Conservation (phyloP, 2,797 vertebrate genomes). For the Dicrostonyx torquatus region DNA sequence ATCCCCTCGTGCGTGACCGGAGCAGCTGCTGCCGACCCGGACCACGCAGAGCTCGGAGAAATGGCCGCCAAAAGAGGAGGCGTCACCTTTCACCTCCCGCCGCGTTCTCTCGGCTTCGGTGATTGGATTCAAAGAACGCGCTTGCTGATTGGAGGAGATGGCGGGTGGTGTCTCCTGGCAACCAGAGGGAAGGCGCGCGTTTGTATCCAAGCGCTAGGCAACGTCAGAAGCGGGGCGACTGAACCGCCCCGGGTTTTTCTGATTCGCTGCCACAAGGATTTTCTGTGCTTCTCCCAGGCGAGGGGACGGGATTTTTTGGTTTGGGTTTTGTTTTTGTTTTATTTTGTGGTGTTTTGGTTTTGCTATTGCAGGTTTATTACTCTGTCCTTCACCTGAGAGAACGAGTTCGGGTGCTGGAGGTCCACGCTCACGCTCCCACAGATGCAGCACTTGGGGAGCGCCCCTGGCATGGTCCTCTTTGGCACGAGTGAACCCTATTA, state of each 20-base stretch:
- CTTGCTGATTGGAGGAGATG: constrained; percentile 65
- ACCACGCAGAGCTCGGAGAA: constrained; percentile 15
- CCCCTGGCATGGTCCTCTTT: background rate
- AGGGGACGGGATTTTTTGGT: background rate
- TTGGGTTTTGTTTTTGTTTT: too few species aligned
- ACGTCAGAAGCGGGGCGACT: accelerated
- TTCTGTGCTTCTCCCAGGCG: background rate
- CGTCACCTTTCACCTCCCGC: constrained; percentile 62
- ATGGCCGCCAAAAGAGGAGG: constrained; percentile 74
- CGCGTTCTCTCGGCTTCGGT: background rate
- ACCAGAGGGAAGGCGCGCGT: accelerated
- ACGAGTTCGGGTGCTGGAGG: background rate
- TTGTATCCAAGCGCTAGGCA: accelerated
- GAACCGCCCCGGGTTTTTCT: accelerated
- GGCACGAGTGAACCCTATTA: background rate
- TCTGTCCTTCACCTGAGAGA: background rate
- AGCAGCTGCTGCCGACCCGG: accelerated
- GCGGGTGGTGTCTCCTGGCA: accelerated
- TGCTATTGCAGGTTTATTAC: background rate
- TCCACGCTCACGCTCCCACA: background rate
- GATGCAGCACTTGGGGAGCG: background rate
- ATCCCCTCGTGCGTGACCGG: background rate
- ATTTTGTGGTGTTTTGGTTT: background rate
- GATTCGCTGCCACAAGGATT: background rate
- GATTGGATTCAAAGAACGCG: constrained; percentile 28